Conservation (phyloP, 2,888 invertebrate genomes). For the Galerucella nymphaeae region DNA sequence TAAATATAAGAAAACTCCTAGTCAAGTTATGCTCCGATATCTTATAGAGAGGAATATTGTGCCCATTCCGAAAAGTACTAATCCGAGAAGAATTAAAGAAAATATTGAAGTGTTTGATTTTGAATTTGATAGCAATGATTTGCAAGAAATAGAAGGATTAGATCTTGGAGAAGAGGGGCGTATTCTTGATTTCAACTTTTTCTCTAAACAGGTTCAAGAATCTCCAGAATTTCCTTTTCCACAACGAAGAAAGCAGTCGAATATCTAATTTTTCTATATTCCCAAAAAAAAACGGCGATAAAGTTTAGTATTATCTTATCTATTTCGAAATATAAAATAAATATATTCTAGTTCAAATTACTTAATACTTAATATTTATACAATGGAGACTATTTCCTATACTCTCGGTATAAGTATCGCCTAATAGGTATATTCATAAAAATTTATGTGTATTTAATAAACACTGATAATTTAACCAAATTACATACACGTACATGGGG, state of each 20-base stretch:
- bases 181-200: conserved; percentile 72
- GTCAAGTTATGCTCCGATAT: conserved; percentile 79
- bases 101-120: conserved; percentile 82
- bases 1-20: conserved; percentile 73
- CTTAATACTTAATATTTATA: no score
- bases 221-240: conserved; percentile 44
- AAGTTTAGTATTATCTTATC: no score
- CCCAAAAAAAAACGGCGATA: background rate
- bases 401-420: background rate
- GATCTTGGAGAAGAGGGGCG: conserved; percentile 74
- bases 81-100: conserved; percentile 74
- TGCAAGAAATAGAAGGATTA: conserved; percentile 69
- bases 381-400: no score
- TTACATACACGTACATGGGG: conserved; percentile 2
- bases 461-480: background rate
- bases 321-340: no score
- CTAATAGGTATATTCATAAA: background rate
- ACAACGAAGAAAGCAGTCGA: background rate
- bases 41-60: conserved; percentile 76
- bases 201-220: conserved; percentile 22
- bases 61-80: conserved; percentile 86
- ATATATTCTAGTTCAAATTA: no score
- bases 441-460: background rate
- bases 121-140: conserved; percentile 70
- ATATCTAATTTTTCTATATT: background rate